Percentiles rank a stretch among this genome's conserved stretches.
These are phyloP conservation scores for Seira musarum DNA, from an alignment of 2,888 invertebrate genomes.

Conservation along the genomic window DNA sequence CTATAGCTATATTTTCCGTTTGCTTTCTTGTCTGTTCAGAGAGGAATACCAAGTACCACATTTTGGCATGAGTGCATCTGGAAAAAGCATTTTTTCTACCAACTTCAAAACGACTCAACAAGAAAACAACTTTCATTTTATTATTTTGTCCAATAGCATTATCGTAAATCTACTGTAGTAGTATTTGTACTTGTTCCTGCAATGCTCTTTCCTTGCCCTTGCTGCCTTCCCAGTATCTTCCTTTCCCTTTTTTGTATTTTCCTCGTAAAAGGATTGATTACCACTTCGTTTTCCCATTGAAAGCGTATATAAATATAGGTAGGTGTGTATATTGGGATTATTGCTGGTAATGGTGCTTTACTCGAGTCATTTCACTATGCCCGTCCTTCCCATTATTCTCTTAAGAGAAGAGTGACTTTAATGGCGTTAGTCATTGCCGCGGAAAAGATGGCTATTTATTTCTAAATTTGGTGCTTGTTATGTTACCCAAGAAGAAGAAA, in stretches of 20 bases:
- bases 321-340: not conserved
- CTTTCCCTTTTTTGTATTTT: not conserved
- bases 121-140: not conserved
- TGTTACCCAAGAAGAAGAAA: not conserved
- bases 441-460: not conserved
- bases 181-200: too few species aligned
- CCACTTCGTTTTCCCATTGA: conserved; percentile 25
- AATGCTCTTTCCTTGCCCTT: not conserved
- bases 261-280: conserved; percentile 39
- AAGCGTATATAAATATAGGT: not conserved
- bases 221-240: too few species aligned
- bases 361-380: not conserved
- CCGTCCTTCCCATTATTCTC: not conserved
- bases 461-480: not conserved
- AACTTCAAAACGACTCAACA: too few species aligned
- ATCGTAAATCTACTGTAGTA: conserved; percentile 49
- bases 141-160: conserved; percentile 35
- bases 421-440: not conserved
- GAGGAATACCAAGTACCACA: not conserved
- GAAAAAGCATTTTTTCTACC: conserved; percentile 2
- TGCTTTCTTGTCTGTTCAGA: too few species aligned
- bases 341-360: not conserved
- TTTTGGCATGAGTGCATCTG: not conserved
- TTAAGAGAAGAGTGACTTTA: not conserved
- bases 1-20: too few species aligned